Evolutionary conservation across 2,888 invertebrate genomes (phyloP), one percentile per base, ranked within the genome.

Genomic region (Sphecodes monilicornis): DNA sequence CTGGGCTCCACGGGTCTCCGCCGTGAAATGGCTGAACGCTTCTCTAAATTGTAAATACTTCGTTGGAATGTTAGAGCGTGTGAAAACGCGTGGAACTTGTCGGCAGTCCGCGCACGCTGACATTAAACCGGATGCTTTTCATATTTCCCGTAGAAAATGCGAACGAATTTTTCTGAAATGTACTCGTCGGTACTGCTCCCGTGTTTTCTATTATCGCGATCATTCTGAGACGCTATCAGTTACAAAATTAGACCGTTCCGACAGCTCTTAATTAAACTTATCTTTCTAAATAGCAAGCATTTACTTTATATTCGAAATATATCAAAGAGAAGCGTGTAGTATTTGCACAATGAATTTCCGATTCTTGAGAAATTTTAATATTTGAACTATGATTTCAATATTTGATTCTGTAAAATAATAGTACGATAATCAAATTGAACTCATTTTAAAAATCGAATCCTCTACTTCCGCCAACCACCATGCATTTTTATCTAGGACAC

Each of bases 41-140:
- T 36, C 18, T 29, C 22, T 36, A 70, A 75, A 66, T 71, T 75
- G 39, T 64, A 71, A 76, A 76, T 29, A 76, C 39, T 76, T 50
- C 32, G 18, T 50, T 10, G 36, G 50, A 50, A 50, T 64, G 36
- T 36, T 36, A 26, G 26, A 57, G 39, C 74, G 57, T 43, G 74
- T 43, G 60, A 32, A 54, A 46, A 60, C 43, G 32, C 16, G 32
- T 8, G 29, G 60, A 64, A 71, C 32, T 41, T 60, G 22, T 43
- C 13, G 29, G 60, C 22, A 32, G 5, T 13, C 39, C 39, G 22
- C 18, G 64, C 64, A 1, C 1, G n/a, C 4, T 39, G n/a, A 39
- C 68, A 36, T n/a, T 68, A 68, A 39, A 68, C 36, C 39, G 68
- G n/a, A 36, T 68, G 39, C n/a, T 68, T 39, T 11, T 11, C 36